phyloP scores from a whole-genome alignment of 2,888 invertebrate genomes.

The Meta bourneti region DNA sequence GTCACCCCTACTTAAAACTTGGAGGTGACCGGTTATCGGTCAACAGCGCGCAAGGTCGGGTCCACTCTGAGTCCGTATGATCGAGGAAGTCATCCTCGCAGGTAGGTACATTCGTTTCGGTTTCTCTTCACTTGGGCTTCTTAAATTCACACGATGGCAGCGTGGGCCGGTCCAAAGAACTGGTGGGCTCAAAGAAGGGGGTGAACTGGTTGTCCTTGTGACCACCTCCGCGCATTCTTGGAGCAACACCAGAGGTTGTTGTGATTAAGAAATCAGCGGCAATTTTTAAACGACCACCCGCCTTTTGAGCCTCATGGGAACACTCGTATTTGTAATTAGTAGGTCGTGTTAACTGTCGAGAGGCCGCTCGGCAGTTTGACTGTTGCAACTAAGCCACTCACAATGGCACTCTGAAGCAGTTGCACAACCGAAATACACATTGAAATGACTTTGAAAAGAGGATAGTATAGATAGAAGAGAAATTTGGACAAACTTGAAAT shows the following conservation, averaged over 20 bases:
- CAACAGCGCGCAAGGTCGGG: slow-evolving; percentile 11
- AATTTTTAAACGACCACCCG: slow-evolving; percentile 33
- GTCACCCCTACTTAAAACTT: neutral
- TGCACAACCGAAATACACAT: too few relatives aligned
- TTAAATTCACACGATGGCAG: neutral
- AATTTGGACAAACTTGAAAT: too few relatives aligned
- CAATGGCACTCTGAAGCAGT: too few relatives aligned
- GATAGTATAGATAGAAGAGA: too few relatives aligned
- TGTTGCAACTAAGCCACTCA: neutral
- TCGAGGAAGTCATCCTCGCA: neutral
- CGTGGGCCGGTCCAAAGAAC: slow-evolving; percentile 22
- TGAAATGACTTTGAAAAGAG: neutral
- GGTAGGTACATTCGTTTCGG: neutral
- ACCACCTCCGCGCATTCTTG: slow-evolving; percentile 50
- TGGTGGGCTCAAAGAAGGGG: slow-evolving; percentile 39
- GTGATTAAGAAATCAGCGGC: slow-evolving; percentile 17
- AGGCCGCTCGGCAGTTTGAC: neutral
- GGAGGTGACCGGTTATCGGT: slow-evolving; percentile 25
- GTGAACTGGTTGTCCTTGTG: slow-evolving; percentile 52
- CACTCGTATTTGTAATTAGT: neutral
- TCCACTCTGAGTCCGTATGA: neutral
- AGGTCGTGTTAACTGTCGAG: neutral
- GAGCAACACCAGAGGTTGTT: neutral
- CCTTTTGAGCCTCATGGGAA: neutral
- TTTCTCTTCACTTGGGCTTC: neutral